Percentiles rank a stretch among this genome's conserved stretches.
These are phyloP conservation scores for Istiophorus platypterus DNA, from an alignment of 2,113 vertebrate species.

Conservation along the genomic window DNA sequence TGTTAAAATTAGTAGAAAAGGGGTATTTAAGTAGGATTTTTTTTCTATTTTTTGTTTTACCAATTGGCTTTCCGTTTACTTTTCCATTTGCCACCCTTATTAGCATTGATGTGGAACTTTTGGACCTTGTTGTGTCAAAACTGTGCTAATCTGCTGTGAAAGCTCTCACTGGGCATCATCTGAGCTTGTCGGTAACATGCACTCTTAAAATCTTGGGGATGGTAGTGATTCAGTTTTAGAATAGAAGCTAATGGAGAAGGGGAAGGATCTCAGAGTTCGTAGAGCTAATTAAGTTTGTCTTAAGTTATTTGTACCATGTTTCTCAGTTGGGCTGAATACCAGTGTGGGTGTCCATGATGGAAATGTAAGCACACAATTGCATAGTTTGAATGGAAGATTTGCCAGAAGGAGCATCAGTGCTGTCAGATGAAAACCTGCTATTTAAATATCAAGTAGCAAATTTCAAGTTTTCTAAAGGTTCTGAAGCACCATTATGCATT, in stretches of 20 bases:
- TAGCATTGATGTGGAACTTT: slow-evolving; percentile 26
- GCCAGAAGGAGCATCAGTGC: neutral
- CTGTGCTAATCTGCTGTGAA: slow-evolving; percentile 33
- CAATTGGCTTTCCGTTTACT: slow-evolving; percentile 8
- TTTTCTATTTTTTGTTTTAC: neutral
- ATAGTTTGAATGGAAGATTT: slow-evolving; percentile 2
- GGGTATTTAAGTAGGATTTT: neutral
- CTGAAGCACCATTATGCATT: neutral
- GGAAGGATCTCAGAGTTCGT: slow-evolving; percentile 24
- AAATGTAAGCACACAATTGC: slow-evolving; percentile 27
- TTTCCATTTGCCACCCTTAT: neutral
- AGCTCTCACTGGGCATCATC: slow-evolving; percentile 42
- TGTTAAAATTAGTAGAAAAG: neutral
- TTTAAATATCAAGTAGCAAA: neutral
- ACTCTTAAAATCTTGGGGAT: slow-evolving; percentile 41
- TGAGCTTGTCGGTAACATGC: slow-evolving; percentile 30
- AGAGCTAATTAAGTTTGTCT: slow-evolving; percentile 62
- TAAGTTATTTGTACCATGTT: slow-evolving; percentile 35
- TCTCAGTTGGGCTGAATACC: slow-evolving; percentile 40
- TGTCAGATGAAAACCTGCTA: neutral
- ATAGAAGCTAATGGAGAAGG: slow-evolving; percentile 58
- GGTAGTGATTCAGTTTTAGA: slow-evolving; percentile 50
- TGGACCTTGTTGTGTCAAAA: slow-evolving; percentile 49
- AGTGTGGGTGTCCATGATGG: slow-evolving; percentile 11
- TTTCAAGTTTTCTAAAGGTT: neutral